These are phyloP conservation scores for Nemurella pictetii DNA, from an alignment of 2,888 invertebrate species.

Conservation along the genomic window DNA sequence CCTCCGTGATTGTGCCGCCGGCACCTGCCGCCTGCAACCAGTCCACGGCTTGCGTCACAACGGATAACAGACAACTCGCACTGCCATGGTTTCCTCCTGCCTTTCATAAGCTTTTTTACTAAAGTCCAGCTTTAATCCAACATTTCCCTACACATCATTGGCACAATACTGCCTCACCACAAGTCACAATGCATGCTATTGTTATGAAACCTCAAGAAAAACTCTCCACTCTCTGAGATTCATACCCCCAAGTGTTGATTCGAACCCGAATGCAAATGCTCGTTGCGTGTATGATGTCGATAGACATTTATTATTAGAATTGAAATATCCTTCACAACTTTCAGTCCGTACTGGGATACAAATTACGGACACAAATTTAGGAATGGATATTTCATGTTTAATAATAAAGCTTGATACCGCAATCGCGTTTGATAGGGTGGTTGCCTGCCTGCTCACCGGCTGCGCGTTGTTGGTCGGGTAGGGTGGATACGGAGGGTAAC, in stretches of 20 bases:
- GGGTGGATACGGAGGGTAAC: constrained; percentile 51
- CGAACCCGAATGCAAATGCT: no score
- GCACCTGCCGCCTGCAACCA: constrained; percentile 50
- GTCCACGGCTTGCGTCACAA: neutral
- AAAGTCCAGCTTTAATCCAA: no score
- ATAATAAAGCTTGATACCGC: neutral
- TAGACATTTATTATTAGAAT: no score
- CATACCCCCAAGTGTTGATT: neutral
- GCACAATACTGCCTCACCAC: neutral
- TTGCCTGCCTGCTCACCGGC: constrained; percentile 6
- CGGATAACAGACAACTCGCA: no score
- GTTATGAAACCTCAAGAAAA: neutral
- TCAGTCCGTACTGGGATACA: neutral
- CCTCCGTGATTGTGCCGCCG: constrained; percentile 87
- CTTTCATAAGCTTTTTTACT: no score
- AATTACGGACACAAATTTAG: no score
- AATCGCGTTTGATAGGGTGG: neutral
- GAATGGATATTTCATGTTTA: no score
- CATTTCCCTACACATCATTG: no score
- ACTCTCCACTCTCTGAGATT: no score
- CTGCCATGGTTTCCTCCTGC: no score
- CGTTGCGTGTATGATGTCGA: no score
- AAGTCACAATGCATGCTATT: neutral
- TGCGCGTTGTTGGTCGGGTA: constrained; percentile 44
- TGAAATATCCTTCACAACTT: neutral